Percentiles rank a stretch among this genome's conserved stretches.
These are phyloP conservation scores for Carterocephalus palaemon DNA, from an alignment of 2,888 invertebrate species.

Conservation along the genomic window DNA sequence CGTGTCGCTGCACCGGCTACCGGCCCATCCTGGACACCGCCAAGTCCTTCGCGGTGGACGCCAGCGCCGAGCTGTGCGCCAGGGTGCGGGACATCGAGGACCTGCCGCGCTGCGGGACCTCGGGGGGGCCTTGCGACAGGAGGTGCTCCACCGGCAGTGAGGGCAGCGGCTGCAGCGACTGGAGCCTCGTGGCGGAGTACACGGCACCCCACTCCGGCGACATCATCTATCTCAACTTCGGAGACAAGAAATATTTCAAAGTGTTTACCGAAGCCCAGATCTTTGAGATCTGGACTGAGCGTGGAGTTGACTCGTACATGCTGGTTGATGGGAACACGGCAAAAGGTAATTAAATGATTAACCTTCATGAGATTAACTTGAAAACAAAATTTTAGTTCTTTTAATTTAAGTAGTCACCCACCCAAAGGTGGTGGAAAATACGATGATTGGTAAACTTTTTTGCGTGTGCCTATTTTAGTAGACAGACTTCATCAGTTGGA, in stretches of 20 bases:
- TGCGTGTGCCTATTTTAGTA: too few relatives aligned
- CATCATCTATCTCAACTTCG: conserved; percentile 69
- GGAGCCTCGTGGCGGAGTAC: conserved; percentile 44
- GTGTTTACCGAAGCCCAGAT: conserved; percentile 65
- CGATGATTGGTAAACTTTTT: too few relatives aligned
- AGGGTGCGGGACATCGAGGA: conserved; percentile 73
- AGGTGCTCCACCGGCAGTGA: conserved; percentile 47
- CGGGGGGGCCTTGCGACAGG: conserved; percentile 43
- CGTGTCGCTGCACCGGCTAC: conserved; percentile 90
- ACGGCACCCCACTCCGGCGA: conserved; percentile 37
- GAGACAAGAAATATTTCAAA: conserved; percentile 66
- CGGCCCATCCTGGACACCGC: conserved; percentile 87
- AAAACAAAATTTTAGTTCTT: too few relatives aligned
- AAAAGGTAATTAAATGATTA: conserved; percentile 79
- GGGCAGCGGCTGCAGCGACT: conserved; percentile 52
- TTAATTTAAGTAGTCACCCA: too few relatives aligned
- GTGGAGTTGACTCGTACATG: conserved; percentile 71
- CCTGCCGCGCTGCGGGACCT: conserved; percentile 42
- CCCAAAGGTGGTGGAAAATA: too few relatives aligned
- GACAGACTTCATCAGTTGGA: too few relatives aligned
- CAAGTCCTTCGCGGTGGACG: conserved; percentile 83
- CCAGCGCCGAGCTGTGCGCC: conserved; percentile 70
- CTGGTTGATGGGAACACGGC: conserved; percentile 85
- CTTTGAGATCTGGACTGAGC: conserved; percentile 62
- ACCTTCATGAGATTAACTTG: too few relatives aligned